Base-by-base conservation (phyloP, 1,140 invertebrate species). In the Formica selysi region DNA sequence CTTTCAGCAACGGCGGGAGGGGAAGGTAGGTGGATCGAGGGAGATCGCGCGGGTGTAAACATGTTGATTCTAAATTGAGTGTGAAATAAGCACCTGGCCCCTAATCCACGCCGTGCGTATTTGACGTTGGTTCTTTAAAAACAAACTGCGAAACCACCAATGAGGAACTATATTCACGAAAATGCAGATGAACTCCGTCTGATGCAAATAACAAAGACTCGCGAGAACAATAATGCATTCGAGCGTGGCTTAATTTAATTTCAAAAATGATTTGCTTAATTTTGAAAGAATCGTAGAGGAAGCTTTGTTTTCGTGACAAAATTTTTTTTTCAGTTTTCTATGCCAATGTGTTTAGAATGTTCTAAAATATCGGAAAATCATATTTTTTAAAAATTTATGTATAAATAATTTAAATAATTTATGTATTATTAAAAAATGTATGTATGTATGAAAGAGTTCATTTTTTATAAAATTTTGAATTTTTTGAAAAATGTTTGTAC, bases 41-140 rank as follows among this genome's bases (percentile, higher is more conserved):
- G 57, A 67, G 19, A 67, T 48, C 36, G 29, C 22, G 29, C 26
- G 26, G 11, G n/a, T 65, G 41, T 51, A 65, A 79, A 79, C 44
- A 67, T 10, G 51, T 36, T 64, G 59, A 67, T 79, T n/a, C 29
- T 16, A 51, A 22, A 67, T 62, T 62, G n/a, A 65, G 76, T 79
- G 76, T 79, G 61, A 79, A 79, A 79, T 67, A 51, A 79, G 76
- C 76, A 79, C 29, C n/a, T 79, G 51, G 5, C 29, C n/a, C 74
- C 36, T 44, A 62, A 41, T 8, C 13, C 57, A 22, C 22, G 57
- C 73, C 54, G 36, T 61, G 36, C 57, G 32, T 51, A 38, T 76
- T 76, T 76, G 36, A 41, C 54, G 22, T 48, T 48, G 36, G 10
- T 61, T 61, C 57, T 76, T 4, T 16, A 29, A 62, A 19, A 44